Base-by-base conservation (phyloP, 2,113 vertebrate species). In the Peromyscus leucopus region DNA sequence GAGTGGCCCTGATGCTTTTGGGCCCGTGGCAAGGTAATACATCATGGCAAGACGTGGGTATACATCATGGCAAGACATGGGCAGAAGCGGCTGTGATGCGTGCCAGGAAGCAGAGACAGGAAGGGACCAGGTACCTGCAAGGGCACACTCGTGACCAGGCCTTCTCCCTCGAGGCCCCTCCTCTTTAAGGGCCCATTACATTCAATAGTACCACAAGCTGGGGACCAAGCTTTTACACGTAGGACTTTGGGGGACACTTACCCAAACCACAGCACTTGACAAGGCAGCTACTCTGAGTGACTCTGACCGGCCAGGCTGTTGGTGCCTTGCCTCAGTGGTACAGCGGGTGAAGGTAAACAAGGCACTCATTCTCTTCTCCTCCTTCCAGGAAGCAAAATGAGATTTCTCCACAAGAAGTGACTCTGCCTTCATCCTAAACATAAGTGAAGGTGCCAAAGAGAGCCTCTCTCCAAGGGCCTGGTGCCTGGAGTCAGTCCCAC, bases 341-440 rank as follows among this genome's bases (percentile, higher is more conserved):
- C n/a, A 69, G 1, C 90, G 91, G 90, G 63, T 91, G 82, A 93
- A 95, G 83, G 90, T 86, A 22, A 96, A 90, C 84, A 61, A n/a
- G 91, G 61, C 42, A 7, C 63, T 79, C 79, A 86, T 28, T 51
- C 6, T 92, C 69, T 91, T 84, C 78, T 91, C 93, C 46, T 84
- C 33, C 69, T 96, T 95, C 46, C 75, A 99, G 99, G 99, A 65
- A 99, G 89, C 72, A 99, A 98, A 97, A 99, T 99, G 98, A 99
- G 98, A 59, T 98, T 99, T 96, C 98, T 98, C 1, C 99, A 99
- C 95, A 99, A 98, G 98, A 98, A 98, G 59, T 99, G 98, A 99
- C 94, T 4, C 85, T 82, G 39, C 92, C 33, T 96, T 33, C 74
- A 95, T 79, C 71, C 57, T 95, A 96, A 93, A 67, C 67, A 87